These are phyloP conservation scores for Harpagus bidentatus DNA, from an alignment of 2,113 vertebrate species.

Conservation along the genomic window DNA sequence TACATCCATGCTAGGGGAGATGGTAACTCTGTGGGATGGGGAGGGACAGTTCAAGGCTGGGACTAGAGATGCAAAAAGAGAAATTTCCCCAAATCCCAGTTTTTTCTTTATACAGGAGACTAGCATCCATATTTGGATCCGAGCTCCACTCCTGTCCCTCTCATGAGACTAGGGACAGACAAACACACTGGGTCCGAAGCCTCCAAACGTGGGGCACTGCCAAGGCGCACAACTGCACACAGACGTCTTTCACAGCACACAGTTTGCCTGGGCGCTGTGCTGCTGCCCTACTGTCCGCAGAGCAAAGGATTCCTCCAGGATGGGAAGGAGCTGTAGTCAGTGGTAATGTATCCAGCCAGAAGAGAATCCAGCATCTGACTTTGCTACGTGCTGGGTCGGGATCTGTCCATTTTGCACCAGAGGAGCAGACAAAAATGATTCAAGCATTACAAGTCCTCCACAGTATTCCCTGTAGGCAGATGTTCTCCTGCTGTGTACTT, in stretches of 20 bases:
- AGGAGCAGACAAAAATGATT: background rate
- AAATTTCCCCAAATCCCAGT: background rate
- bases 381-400: background rate
- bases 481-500: background rate
- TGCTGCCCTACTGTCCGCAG: background rate
- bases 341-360: background rate
- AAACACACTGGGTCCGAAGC: background rate
- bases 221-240: background rate
- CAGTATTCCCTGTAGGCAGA: background rate
- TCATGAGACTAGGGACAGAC: background rate
- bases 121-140: background rate
- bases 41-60: background rate
- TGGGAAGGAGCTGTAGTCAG: background rate
- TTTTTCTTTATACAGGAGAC: background rate
- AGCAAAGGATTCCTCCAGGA: background rate
- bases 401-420: background rate
- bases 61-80: background rate
- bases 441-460: background rate
- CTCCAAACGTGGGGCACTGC: background rate
- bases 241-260: background rate
- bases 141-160: background rate
- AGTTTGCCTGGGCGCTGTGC: background rate
- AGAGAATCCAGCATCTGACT: background rate
- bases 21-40: background rate
- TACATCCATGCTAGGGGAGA: rapidly evolving